Base-by-base conservation (phyloP, 2,113 vertebrate genomes). In the Xenopus tropicalis region DNA sequence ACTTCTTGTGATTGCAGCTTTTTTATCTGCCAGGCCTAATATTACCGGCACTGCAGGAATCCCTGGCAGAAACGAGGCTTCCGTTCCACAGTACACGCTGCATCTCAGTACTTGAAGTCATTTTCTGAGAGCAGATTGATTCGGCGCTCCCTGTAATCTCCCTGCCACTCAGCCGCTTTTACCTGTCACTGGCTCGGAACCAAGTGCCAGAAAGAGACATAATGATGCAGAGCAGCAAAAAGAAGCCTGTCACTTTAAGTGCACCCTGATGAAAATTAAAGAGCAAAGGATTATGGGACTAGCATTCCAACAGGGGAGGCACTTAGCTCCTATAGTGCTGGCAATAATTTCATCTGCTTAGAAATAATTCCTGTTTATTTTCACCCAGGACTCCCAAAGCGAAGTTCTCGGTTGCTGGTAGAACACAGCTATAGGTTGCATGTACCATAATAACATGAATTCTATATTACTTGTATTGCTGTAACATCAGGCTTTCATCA, bases 21-120 rank as follows among this genome's bases (percentile, higher is more conserved):
- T 22, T 64, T 73, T 58, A 25, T 29, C 21, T 73, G 62, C 62
- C 71, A 73, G 63, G 51, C 44, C 51, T 59, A 51, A 56, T 66
- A 66, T 46, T 73, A 62, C 63, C 66, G 29, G 62, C 71, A 73
- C 71, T 73, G 62, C 63, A 64, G 62, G 71, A 51, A 73, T 66
- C 51, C 58, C n/a, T 66, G 62, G 52, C 62, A 73, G 19, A 44
- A 62, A 54, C 16, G 13, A 21, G 29, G 52, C 43, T 21, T 58
- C 61, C 62, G 48, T 25, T n/a, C 57, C 54, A 48, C 1, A 65
- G 48, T 65, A 56, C 51, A 43, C 11, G 29, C 61, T 58, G 62
- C 62, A 72, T 72, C 71, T 22, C 51, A 23, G 24, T 48, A 20
- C 46, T 72, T 52, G 13, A 65, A 72, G 70, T 72, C 61, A 72